phyloP scores from a whole-genome alignment of 2,888 invertebrate species.

The Erebia ligea region DNA sequence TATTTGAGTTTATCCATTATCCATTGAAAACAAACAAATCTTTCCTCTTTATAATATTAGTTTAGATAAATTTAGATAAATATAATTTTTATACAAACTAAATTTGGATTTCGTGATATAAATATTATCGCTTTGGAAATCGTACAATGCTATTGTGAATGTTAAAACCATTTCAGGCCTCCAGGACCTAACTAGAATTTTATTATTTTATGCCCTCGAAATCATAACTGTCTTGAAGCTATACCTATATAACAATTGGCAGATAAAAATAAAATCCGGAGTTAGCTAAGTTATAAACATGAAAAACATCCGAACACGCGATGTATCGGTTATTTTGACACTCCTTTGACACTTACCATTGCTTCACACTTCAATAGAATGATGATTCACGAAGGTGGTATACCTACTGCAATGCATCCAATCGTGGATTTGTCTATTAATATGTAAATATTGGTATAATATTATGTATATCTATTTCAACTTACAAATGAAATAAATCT shows the following conservation, averaged over 20 bases:
- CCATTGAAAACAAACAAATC: no score
- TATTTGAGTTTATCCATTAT: no score
- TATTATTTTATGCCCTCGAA: neutral
- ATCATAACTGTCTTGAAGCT: neutral
- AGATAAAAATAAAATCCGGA: slow-evolving; percentile 29
- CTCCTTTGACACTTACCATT: slow-evolving; percentile 77
- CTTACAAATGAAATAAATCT: slow-evolving; percentile 11
- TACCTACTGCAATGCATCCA: slow-evolving; percentile 67
- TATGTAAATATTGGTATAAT: neutral
- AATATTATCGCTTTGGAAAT: neutral
- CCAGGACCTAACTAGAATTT: neutral
- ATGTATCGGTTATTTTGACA: slow-evolving; percentile 70
- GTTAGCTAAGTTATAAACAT: slow-evolving; percentile 32
- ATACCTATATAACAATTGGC: slow-evolving; percentile 27
- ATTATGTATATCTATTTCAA: slow-evolving; percentile 3
- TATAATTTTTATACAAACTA: neutral
- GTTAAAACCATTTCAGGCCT: neutral
- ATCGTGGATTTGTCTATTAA: slow-evolving; percentile 61
- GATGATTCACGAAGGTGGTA: slow-evolving; percentile 58
- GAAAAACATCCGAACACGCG: slow-evolving; percentile 61
- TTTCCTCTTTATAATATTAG: no score
- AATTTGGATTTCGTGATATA: neutral
- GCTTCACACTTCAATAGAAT: slow-evolving; percentile 51
- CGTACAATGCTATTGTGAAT: neutral
- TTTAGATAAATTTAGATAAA: no score